phyloP scores from a whole-genome alignment of 2,888 invertebrate species.

The Tyria jacobaeae region DNA sequence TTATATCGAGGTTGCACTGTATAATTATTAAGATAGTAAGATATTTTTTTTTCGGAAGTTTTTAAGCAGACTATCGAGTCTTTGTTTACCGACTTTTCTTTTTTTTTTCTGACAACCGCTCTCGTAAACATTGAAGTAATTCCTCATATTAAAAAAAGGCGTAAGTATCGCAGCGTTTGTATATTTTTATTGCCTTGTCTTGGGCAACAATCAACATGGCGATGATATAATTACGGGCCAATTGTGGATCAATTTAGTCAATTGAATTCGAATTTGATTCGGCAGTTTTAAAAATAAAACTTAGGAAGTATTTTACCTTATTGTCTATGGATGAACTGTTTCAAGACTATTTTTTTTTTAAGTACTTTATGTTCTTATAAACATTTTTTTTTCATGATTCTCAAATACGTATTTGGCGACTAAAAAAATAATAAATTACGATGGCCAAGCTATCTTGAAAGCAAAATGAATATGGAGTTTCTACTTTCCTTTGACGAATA shows the following conservation, averaged over 20 bases:
- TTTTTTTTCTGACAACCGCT: neutral
- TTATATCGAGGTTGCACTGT: too few species aligned
- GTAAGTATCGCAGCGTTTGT: neutral
- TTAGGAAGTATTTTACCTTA: neutral
- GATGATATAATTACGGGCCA: conserved; percentile 40
- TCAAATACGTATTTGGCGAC: too few species aligned
- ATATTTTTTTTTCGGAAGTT: too few species aligned
- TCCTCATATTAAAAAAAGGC: neutral
- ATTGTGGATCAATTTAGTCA: conserved; percentile 43
- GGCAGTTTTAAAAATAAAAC: conserved; percentile 10
- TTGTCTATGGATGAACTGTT: conserved; percentile 4
- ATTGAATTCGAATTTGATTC: conserved; percentile 35
- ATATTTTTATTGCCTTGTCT: conserved; percentile 14
- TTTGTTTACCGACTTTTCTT: neutral
- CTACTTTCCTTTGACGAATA: conserved; percentile 8
- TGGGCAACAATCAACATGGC: conserved; percentile 28
- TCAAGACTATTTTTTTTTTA: conserved; percentile 6
- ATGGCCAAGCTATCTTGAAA: neutral
- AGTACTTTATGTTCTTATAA: neutral
- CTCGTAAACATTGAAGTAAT: neutral
- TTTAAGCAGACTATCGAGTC: too few species aligned
- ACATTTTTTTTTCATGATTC: neutral
- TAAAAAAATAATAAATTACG: neutral
- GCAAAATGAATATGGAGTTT: neutral
- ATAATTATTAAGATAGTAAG: too few species aligned